Evolutionary conservation across 23 tunicate genomes (phyloP).

Genomic region (Phallusia fumigata): DNA sequence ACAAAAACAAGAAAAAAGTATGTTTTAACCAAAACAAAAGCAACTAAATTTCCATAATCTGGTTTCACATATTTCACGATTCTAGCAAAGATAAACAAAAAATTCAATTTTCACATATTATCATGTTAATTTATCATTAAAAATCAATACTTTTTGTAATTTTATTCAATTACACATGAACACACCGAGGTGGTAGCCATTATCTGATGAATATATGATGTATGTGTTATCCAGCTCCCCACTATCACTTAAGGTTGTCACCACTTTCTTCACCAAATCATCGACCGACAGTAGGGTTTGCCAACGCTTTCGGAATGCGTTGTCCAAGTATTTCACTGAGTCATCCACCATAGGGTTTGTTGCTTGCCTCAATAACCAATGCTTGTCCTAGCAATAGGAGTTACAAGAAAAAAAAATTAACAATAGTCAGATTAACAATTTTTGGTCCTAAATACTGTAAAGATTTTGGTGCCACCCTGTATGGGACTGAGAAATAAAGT

Average conservation of each 20-base stretch:
- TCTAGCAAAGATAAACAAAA: no score
- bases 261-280: conserved; percentile 72
- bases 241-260: conserved; percentile 31
- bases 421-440: no score
- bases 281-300: conserved; percentile 83
- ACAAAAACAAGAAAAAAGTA: not conserved
- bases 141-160: no score
- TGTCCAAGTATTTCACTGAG: conserved; percentile 57
- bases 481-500: no score
- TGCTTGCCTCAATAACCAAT: conserved; percentile 91
- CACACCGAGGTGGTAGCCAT: conserved; percentile 91
- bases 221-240: conserved; percentile 63
- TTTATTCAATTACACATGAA: no score
- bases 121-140: no score
- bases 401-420: not conserved
- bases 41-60: no score
- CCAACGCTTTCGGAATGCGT: conserved; percentile 92
- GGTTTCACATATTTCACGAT: no score
- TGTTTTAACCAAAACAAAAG: not conserved
- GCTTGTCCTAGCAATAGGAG: conserved; percentile 24
- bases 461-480: no score
- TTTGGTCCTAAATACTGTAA: no score
- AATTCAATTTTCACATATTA: no score
- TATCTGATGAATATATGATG: conserved; percentile 86
- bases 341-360: conserved; percentile 69